These are phyloP conservation scores for Melanotaenia boesemani DNA, from an alignment of 2,797 vertebrate species.

Conservation along the genomic window DNA sequence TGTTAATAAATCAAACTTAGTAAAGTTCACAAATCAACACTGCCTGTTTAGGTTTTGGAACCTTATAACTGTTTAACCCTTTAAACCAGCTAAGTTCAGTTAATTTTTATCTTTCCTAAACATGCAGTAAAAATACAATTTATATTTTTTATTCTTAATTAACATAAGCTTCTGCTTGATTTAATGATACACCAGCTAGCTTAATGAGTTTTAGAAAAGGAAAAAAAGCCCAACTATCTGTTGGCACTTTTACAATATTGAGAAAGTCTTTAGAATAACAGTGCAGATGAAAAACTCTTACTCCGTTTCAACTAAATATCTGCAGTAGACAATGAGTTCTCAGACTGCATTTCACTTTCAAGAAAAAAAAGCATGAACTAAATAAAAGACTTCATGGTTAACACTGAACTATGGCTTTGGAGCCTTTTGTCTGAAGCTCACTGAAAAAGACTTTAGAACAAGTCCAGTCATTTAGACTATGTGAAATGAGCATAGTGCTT, in stretches of 20 bases:
- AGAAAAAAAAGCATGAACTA: constrained; percentile 69
- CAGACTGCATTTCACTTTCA: constrained; percentile 55
- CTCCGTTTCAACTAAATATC: constrained; percentile 72
- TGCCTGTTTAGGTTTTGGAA: neutral
- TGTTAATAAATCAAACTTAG: neutral
- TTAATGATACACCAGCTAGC: neutral
- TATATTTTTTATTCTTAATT: neutral
- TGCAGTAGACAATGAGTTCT: constrained; percentile 64
- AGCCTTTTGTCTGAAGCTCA: constrained; percentile 62
- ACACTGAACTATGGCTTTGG: constrained; percentile 50
- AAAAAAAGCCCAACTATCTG: constrained; percentile 11
- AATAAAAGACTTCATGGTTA: constrained; percentile 70
- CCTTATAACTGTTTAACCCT: neutral
- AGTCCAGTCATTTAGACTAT: constrained; percentile 60
- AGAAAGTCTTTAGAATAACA: constrained; percentile 47
- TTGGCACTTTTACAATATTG: constrained; percentile 54
- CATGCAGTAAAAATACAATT: neutral
- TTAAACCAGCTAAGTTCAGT: neutral
- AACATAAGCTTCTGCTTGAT: neutral
- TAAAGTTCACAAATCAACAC: neutral
- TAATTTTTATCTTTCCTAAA: neutral
- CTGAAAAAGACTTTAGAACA: constrained; percentile 63
- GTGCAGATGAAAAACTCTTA: constrained; percentile 44
- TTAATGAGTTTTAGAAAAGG: neutral
- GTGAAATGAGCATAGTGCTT: constrained; percentile 66